Base-by-base conservation (phyloP, 2,888 invertebrate genomes). In the Lithophane socia region DNA sequence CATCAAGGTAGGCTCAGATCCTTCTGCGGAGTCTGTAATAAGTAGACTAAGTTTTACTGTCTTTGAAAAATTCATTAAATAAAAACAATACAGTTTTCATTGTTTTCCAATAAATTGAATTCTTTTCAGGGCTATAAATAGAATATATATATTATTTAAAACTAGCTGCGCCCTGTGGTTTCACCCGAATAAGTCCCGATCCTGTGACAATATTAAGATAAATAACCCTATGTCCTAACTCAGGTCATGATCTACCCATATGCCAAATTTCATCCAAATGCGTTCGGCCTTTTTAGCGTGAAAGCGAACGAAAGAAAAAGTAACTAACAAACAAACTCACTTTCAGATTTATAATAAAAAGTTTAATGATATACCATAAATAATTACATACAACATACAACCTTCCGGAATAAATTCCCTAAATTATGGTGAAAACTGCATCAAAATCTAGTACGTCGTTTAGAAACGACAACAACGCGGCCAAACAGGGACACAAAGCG, bases 1-100 rank as follows among this genome's bases (percentile, higher is more conserved):
- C 82, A 93, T 81, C 63, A 95, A 83, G 4, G 93, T 95, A 24
- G 94, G 93, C 60, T 94, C 92, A 9, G 92, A 90, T 3, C 89
- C 79, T 49, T 92, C 92, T 61, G 90, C 44, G 3, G 93, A 94
- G 60, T 94, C 95, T 95, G 92, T 68, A 91, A 91, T 49, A 65
- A 71, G 24, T 29, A 21, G 21, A 29, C 9, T 21, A 4, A 16
- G 18, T 42, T 42, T 24, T n/a, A 58, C 13, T 24, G 61, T n/a
- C 10, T 58, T 68, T 67, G 8, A 67, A 29, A 52, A 52, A 67
- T 29, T 52, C 4, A 49, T 21, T 21, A 67, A 2, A 49, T 37
- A 37, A 37, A 21, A 49, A 49, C 29, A 21, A 21, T 13, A 67
- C 49, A 29, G 9, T 49, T 24, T 13, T 13, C 24, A 49, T 66